Evolutionary conservation across 2,888 invertebrate genomes (phyloP).

Genomic region (Parascotia fuliginaria): DNA sequence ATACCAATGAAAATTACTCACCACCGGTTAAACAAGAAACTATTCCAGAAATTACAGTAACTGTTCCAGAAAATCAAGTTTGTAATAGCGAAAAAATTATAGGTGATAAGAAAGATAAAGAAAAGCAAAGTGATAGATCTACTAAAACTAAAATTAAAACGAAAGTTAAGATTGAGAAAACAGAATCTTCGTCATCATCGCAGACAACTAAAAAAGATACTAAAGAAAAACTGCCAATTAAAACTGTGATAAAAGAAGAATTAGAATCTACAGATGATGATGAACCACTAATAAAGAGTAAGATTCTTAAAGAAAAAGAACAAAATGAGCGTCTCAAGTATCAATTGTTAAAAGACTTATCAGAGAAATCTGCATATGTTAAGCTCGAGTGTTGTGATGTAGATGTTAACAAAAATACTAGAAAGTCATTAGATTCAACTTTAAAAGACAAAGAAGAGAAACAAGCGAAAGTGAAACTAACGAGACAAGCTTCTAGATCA

Average conservation of each 20-base stretch:
- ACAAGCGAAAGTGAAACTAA: conserved; percentile 59
- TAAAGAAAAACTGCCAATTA: conserved; percentile 51
- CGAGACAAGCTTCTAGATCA: conserved; percentile 57
- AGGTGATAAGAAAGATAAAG: conserved; percentile 50
- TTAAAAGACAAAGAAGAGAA: conserved; percentile 68
- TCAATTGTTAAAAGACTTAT: conserved; percentile 75
- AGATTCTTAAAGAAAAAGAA: conserved; percentile 74
- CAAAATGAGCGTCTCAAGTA: conserved; percentile 69
- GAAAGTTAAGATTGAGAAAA: conserved; percentile 56
- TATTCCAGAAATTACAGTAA: background rate
- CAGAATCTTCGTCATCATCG: conserved; percentile 32
- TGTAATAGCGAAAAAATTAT: conserved; percentile 51
- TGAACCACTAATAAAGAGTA: conserved; percentile 69
- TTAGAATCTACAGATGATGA: conserved; percentile 73
- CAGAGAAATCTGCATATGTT: conserved; percentile 80
- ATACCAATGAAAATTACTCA: conserved; percentile 27
- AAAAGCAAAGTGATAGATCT: conserved; percentile 54
- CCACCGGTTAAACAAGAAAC: conserved; percentile 15
- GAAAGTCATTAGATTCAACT: conserved; percentile 67
- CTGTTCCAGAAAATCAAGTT: conserved; percentile 28
- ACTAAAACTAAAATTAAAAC: conserved; percentile 55
- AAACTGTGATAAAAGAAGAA: conserved; percentile 68
- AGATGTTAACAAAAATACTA: conserved; percentile 71
- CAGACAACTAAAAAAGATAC: conserved; percentile 52
- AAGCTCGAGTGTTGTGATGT: conserved; percentile 81